phyloP scores from a whole-genome alignment of 2,888 invertebrate genomes.

The Stictocephala bisonia region DNA sequence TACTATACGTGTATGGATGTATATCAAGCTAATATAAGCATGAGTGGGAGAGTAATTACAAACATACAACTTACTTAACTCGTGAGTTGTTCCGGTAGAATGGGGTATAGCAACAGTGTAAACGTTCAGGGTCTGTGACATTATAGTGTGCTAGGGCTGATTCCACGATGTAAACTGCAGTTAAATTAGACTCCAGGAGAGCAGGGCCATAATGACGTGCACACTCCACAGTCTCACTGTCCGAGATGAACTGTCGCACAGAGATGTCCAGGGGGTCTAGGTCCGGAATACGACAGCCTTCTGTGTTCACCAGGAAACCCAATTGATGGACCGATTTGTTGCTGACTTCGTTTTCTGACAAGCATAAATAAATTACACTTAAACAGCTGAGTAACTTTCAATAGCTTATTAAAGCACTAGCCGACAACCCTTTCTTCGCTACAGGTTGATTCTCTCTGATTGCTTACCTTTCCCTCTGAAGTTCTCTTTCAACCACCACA shows the following conservation, averaged over 20 bases:
- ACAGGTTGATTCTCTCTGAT: no score
- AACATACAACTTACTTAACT: slow-evolving; percentile 43
- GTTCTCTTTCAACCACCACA: no score
- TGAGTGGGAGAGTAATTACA: no score
- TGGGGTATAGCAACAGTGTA: slow-evolving; percentile 73
- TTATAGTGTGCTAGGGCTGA: slow-evolving; percentile 67
- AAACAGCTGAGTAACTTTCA: no score
- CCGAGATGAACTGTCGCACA: slow-evolving; percentile 68
- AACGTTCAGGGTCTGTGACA: slow-evolving; percentile 64
- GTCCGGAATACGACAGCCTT: slow-evolving; percentile 76
- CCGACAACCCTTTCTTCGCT: no score
- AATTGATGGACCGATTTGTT: background rate
- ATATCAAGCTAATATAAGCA: no score
- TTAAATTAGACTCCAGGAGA: slow-evolving; percentile 68
- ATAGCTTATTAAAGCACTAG: no score
- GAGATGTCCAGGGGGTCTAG: slow-evolving; percentile 72
- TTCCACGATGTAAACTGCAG: slow-evolving; percentile 70
- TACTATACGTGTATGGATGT: no score
- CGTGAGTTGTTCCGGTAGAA: slow-evolving; percentile 67
- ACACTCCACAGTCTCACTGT: slow-evolving; percentile 67
- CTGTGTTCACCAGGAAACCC: slow-evolving; percentile 70
- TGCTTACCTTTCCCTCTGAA: no score
- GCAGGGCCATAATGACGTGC: slow-evolving; percentile 64
- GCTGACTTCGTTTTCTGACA: no score
- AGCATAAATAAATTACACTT: no score